A percentile compares a stretch with the other conserved stretches of the same genome.
Evolutionary conservation across 2,797 vertebrate genomes (phyloP).

Genomic region (Propithecus perrieri): DNA sequence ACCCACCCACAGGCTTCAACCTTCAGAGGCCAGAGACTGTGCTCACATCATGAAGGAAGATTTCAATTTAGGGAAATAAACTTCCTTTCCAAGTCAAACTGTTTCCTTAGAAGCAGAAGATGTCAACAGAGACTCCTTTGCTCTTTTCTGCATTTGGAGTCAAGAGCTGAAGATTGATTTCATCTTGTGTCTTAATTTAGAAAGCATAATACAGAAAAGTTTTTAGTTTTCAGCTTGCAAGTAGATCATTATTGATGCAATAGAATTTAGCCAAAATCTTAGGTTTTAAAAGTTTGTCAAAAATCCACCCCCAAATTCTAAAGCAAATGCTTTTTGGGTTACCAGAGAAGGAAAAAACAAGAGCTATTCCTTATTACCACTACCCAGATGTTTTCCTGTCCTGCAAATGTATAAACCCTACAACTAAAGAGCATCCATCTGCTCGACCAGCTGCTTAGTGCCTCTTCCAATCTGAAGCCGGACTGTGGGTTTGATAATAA

Average conservation of each 20-base stretch:
- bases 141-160: background rate
- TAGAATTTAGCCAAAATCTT: background rate
- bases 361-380: background rate
- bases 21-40: too few species aligned
- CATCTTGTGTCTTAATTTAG: background rate
- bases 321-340: background rate
- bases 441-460: background rate
- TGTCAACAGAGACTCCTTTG: fast-evolving
- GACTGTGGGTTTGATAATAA: background rate
- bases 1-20: too few species aligned
- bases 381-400: conserved; percentile 17
- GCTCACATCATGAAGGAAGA: background rate
- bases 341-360: background rate
- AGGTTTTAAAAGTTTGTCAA: background rate
- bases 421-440: conserved; percentile 45
- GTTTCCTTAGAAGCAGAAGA: background rate
- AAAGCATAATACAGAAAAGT: background rate
- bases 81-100: background rate
- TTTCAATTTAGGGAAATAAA: background rate
- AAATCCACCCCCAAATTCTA: background rate
- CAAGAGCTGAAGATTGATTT: background rate
- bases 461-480: background rate
- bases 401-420: background rate
- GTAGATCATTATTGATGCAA: background rate
- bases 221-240: background rate